phyloP scores from a whole-genome alignment of 1,140 invertebrate species.

The Hetaerina americana region DNA sequence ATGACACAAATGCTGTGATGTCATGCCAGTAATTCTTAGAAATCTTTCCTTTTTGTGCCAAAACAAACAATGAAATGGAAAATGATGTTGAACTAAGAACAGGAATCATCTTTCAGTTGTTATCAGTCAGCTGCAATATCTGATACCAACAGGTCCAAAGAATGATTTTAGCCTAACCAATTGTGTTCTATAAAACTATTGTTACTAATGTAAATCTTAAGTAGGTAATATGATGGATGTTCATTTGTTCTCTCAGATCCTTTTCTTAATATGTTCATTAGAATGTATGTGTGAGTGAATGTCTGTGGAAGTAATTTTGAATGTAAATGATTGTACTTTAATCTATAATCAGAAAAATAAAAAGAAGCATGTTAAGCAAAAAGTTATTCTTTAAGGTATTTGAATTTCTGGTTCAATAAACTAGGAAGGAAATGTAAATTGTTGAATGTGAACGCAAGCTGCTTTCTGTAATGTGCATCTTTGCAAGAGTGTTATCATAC shows the following conservation, averaged over 20 bases:
- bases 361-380: not conserved
- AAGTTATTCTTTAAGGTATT: no score
- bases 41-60: not conserved
- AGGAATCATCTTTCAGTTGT: not conserved
- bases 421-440: no score
- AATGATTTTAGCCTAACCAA: not conserved
- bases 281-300: not conserved
- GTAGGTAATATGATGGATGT: not conserved
- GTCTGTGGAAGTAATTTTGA: not conserved
- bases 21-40: not conserved
- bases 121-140: not conserved
- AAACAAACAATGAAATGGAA: not conserved
- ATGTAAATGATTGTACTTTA: not conserved
- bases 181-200: not conserved
- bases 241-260: not conserved
- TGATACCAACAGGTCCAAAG: not conserved
- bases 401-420: no score
- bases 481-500: no score
- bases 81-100: not conserved
- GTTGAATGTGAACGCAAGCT: no score
- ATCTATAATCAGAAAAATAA: not conserved
- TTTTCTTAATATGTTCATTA: conserved; percentile 1
- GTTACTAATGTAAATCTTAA: not conserved
- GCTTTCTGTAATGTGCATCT: no score
- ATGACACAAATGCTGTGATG: not conserved